These are phyloP conservation scores for Philhelius pedissequus DNA, from an alignment of 2,888 invertebrate genomes.

Conservation along the genomic window DNA sequence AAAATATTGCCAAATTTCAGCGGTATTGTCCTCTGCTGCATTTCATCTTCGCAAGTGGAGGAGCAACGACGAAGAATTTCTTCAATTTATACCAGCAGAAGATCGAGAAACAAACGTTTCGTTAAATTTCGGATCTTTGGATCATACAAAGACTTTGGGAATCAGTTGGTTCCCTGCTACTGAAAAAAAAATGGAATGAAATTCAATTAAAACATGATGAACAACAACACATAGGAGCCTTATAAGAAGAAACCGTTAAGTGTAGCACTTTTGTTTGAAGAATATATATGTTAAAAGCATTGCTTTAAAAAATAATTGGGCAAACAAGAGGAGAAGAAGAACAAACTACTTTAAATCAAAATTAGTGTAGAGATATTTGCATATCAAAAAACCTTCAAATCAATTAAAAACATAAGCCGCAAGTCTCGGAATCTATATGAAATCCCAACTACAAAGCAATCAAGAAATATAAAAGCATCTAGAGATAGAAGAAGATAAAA, in stretches of 20 bases:
- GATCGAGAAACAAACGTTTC: too few species aligned
- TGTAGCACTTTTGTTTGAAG: constrained; percentile 19
- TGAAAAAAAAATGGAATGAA: too few species aligned
- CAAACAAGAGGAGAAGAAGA: constrained; percentile 8
- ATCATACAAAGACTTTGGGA: too few species aligned
- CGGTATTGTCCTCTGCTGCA: too few species aligned
- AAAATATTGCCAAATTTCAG: too few species aligned
- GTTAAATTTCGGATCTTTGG: too few species aligned
- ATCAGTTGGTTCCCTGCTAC: too few species aligned
- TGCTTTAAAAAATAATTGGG: background rate
- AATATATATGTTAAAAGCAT: background rate
- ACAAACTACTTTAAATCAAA: constrained; percentile 16
- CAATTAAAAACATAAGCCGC: constrained; percentile 11
- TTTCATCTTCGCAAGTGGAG: too few species aligned
- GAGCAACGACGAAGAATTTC: too few species aligned
- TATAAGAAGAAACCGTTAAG: constrained; percentile 10
- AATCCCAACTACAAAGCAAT: constrained; percentile 14
- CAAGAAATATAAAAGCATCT: background rate
- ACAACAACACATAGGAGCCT: constrained; percentile 50
- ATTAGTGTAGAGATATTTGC: constrained; percentile 45
- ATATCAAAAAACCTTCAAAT: constrained; percentile 47
- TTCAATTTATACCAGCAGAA: too few species aligned
- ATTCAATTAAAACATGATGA: constrained; percentile 35
- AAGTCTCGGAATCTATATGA: constrained; percentile 34
- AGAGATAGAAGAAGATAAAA: constrained; percentile 1